Evolutionary conservation across 2,113 vertebrate genomes (phyloP).

Genomic region (Galbula dea): DNA sequence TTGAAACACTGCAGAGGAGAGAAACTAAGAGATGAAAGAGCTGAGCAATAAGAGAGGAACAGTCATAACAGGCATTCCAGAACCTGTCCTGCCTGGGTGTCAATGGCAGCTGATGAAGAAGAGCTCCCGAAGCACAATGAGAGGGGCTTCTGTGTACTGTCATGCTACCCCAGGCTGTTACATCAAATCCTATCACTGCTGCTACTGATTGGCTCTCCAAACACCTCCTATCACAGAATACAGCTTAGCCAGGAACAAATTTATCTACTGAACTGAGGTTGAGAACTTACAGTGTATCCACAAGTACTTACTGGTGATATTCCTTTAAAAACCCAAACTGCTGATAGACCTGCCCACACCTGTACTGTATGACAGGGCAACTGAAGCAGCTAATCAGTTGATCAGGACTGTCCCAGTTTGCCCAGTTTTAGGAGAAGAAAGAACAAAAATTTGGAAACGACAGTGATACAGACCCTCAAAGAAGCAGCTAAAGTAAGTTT

Average conservation of each 20-base stretch:
- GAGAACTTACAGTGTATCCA: neutral
- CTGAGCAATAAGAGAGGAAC: neutral
- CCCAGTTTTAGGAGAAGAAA: neutral
- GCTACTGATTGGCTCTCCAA: neutral
- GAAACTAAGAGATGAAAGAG: neutral
- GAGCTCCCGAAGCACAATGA: neutral
- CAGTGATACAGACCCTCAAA: neutral
- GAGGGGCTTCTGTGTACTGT: neutral
- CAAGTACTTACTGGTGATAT: neutral
- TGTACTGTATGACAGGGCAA: neutral
- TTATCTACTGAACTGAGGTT: neutral
- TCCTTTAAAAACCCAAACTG: neutral
- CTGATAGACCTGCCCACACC: neutral
- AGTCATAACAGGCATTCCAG: neutral
- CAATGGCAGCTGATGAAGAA: neutral
- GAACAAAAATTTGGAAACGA: neutral
- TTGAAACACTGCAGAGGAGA: neutral
- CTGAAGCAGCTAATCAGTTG: neutral
- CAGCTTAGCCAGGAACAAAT: neutral
- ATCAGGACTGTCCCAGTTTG: neutral
- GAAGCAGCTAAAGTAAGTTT: neutral
- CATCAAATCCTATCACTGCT: neutral
- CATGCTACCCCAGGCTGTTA: neutral
- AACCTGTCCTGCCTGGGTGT: accelerated
- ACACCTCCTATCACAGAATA: neutral